These are phyloP conservation scores for Aeoliscus strigatus DNA, from an alignment of 2,797 vertebrate species.

Conservation along the genomic window DNA sequence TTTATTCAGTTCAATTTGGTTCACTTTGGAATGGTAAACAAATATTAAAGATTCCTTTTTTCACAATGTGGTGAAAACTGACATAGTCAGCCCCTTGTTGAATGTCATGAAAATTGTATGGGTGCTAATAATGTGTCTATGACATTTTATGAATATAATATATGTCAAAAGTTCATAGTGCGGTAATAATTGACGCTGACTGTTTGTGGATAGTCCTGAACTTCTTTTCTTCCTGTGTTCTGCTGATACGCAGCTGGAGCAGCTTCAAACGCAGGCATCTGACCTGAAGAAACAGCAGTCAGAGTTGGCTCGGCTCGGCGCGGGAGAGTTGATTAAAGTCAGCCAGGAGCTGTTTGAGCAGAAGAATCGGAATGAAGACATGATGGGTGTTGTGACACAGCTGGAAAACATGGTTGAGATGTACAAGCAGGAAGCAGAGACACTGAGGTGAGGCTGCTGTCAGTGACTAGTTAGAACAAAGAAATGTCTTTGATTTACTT, in stretches of 20 bases:
- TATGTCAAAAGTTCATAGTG: too few relatives aligned
- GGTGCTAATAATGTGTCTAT: too few relatives aligned
- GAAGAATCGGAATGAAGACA: constrained; percentile 70
- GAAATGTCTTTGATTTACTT: too few relatives aligned
- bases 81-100: too few relatives aligned
- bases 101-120: too few relatives aligned
- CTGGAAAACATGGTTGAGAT: constrained; percentile 53
- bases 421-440: constrained; percentile 63
- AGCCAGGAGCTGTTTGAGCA: constrained; percentile 75
- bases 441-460: constrained; percentile 60
- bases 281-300: constrained; percentile 78
- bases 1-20: too few relatives aligned
- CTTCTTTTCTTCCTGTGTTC: background rate
- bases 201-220: too few relatives aligned
- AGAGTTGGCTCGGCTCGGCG: constrained; percentile 78
- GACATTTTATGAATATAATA: too few relatives aligned
- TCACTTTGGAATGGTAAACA: too few relatives aligned
- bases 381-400: constrained; percentile 49
- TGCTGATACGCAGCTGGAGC: constrained; percentile 75
- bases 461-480: background rate
- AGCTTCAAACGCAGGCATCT: constrained; percentile 78
- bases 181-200: too few relatives aligned
- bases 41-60: too few relatives aligned
- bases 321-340: constrained; percentile 73
- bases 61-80: too few relatives aligned